Evolutionary conservation across 2,888 invertebrate genomes (phyloP), one percentile per base, ranked within the genome.

Genomic region (Synanthedon andrenaeformis): DNA sequence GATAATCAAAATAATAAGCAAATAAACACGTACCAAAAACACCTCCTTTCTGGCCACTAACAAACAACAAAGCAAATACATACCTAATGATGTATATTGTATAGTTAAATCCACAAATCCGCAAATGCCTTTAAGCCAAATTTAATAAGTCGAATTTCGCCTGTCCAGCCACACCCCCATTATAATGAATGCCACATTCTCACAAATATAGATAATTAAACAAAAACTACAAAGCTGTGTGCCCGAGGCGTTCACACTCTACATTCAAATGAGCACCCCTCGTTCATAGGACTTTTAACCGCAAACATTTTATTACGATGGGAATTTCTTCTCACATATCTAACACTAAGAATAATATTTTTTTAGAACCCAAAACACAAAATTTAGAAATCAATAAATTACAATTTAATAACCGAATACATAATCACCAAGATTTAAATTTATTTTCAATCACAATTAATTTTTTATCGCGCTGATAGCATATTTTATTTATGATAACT

Each of bases 261-360:
- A 71, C 77, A 83, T 85, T 82, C 77, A 85, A 83, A 85, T 83
- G 79, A 81, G 74, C 79, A 72, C 80, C 78, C 76, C 72, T 67
- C 62, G 61, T 68, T 65, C 62, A 59, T 63, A 66, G 59, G 69
- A 73, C 68, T 66, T 74, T 72, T 74, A 74, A 75, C 77, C 73
- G 73, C 75, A 54, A 58, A 54, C 52, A 53, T 49, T 51, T 51
- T 42, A 53, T 28, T 52, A 35, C 35, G 8, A 35, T 35, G 35
- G 35, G 35, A 23, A 10, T 35, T 28, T 35, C 10, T 35, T 35
- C 10, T 35, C 2, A 35, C 3, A 23, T 23, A 28, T 6, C 28
- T 5, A 35, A 35, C 35, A 14, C 17, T 49, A 14, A 17, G 11
- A 14, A 4, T 10, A 14, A 14, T 49, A 10, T 23, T 23, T 4